These are phyloP conservation scores for Willowsia nigromaculata DNA, from an alignment of 2,888 invertebrate genomes.

Conservation along the genomic window DNA sequence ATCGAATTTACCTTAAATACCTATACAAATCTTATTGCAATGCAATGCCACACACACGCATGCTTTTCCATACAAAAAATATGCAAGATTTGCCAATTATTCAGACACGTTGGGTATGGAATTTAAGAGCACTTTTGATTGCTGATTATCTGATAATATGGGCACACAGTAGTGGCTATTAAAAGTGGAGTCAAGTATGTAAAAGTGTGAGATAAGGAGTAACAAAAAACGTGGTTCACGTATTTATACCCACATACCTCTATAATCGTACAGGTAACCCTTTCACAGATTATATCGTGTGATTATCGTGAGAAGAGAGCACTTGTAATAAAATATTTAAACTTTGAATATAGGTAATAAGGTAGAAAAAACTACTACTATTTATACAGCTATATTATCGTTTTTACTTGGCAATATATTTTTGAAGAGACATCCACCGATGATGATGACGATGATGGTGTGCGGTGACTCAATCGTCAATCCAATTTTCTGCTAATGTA, in stretches of 20 bases:
- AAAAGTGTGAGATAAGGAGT: neutral
- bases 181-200: neutral
- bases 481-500: constrained; percentile 1
- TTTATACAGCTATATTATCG: neutral
- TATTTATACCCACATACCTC: neutral
- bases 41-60: neutral
- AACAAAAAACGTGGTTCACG: neutral
- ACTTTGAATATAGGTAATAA: neutral
- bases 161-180: neutral
- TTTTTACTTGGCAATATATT: constrained; percentile 31
- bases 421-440: constrained; percentile 17
- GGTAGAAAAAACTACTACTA: neutral
- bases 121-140: too few species aligned
- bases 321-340: constrained; percentile 26
- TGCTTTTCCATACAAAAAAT: too few species aligned
- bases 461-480: constrained; percentile 10
- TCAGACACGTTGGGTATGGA: too few species aligned
- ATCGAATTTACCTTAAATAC: too few species aligned
- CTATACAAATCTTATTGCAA: too few species aligned
- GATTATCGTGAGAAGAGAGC: constrained; percentile 18
- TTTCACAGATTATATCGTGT: neutral
- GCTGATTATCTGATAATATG: neutral
- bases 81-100: too few species aligned
- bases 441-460: neutral
- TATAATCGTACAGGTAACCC: neutral